These are phyloP conservation scores for Steatornis caripensis DNA, from an alignment of 2,113 vertebrate species.

Conservation along the genomic window DNA sequence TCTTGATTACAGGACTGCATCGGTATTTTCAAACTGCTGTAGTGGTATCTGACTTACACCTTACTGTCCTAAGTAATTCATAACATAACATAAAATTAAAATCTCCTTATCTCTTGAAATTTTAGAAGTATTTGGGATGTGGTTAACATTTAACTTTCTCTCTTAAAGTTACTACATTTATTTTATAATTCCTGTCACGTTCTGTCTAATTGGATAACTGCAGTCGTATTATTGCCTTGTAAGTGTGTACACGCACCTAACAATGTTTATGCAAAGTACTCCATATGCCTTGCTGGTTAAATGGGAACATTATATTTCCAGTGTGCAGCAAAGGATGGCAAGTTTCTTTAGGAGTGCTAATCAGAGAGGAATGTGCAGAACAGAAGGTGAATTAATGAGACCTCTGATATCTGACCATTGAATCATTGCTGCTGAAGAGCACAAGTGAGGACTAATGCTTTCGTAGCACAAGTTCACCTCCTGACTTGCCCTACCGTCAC, in stretches of 20 bases:
- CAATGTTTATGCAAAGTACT: not conserved
- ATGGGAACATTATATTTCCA: not conserved
- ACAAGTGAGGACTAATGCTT: not conserved
- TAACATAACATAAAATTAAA: not conserved
- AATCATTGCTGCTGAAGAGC: not conserved
- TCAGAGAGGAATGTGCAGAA: not conserved
- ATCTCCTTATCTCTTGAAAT: not conserved
- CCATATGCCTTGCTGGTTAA: not conserved
- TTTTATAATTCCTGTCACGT: constrained; percentile 27
- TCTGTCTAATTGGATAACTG: constrained; percentile 46
- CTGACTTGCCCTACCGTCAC: not conserved
- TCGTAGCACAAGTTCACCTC: not conserved
- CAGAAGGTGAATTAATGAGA: not conserved
- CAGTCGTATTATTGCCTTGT: not conserved
- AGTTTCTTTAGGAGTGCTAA: not conserved
- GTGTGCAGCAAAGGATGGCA: not conserved
- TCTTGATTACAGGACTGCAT: constrained; percentile 20
- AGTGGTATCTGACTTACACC: not conserved
- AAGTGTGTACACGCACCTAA: not conserved
- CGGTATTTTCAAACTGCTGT: not conserved
- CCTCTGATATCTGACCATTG: not conserved
- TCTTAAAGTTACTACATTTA: not conserved
- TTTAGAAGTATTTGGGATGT: not conserved
- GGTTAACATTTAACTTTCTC: not conserved
- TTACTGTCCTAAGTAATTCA: not conserved